Conservation (phyloP, 2,113 vertebrate genomes). For the Bubo blakistoni region DNA sequence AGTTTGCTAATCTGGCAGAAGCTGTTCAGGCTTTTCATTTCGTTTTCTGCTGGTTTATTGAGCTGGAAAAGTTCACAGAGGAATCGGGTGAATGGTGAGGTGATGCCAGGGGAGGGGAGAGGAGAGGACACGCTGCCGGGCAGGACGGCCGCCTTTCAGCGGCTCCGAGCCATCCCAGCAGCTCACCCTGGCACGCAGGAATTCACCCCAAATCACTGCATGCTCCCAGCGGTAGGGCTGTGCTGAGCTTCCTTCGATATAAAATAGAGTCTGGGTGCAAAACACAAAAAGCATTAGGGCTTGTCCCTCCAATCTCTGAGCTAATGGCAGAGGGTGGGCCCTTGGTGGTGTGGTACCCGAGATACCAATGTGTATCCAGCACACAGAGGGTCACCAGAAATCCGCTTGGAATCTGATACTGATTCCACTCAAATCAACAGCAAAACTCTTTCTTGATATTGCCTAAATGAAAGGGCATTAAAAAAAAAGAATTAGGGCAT, state of each 20-base stretch:
- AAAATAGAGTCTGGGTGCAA: neutral
- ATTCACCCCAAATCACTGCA: neutral
- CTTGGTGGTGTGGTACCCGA: accelerated
- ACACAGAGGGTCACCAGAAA: neutral
- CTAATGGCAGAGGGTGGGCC: neutral
- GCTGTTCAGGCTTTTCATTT: neutral
- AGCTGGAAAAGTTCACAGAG: neutral
- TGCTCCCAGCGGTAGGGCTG: accelerated
- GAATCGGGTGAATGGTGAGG: accelerated
- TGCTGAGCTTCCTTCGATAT: accelerated
- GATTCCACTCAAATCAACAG: neutral
- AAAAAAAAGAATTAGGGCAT: accelerated
- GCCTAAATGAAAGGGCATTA: neutral
- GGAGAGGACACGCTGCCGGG: neutral
- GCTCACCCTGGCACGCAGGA: accelerated
- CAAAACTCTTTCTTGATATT: neutral
- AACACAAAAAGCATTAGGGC: neutral
- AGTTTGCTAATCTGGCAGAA: neutral
- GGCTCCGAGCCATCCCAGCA: neutral
- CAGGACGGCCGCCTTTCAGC: accelerated
- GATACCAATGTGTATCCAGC: accelerated
- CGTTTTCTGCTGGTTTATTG: neutral
- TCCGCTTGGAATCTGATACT: accelerated
- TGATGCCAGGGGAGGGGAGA: neutral
- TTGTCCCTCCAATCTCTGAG: neutral